Evolutionary conservation across 2,113 vertebrate genomes (phyloP), one percentile per base, ranked within the genome.

Genomic region (Parus major): DNA sequence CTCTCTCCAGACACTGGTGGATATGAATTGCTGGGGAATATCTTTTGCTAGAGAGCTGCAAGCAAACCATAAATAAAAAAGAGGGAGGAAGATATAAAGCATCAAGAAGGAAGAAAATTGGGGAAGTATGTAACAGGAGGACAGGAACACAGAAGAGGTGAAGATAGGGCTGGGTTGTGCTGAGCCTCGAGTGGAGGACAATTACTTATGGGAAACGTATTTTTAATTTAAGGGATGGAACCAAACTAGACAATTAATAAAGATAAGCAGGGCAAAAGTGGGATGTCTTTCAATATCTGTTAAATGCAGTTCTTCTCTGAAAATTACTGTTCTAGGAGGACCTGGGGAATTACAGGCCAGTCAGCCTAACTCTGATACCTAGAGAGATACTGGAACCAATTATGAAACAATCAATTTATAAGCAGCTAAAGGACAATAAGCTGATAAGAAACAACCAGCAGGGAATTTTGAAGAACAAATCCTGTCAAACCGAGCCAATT

Each of bases 341-440:
- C 35, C 57, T 92, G n/a, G 92, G 88, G 94, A 95, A 95, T 96
- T 96, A 84, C 61, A 91, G 94, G 73, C 84, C 93, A 95, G 89
- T 61, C 89, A 87, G 92, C 61, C 66, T 86, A 81, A 55, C 82
- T 2, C 4, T 85, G 92, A 95, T 96, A 91, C 92, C 80, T 61
- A 56, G 73, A 89, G 68, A 93, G 91, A 95, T 95, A 92, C 71
- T 72, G 77, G 91, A 97, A 86, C 61, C 89, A 93, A 93, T 93
- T 95, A 97, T 71, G 83, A 90, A 93, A 93, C 91, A 90, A 93
- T 96, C 91, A 68, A 79, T 96, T 96, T 89, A 53, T 89, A 95
- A 95, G 83, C 61, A 93, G 69, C 69, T 87, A 84, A 92, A 91
- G 65, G 84, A 96, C 81, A 89, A 68, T 84, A 84, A 87, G 49